phyloP scores from a whole-genome alignment of 2,113 vertebrate genomes.

The Acinonyx jubatus region DNA sequence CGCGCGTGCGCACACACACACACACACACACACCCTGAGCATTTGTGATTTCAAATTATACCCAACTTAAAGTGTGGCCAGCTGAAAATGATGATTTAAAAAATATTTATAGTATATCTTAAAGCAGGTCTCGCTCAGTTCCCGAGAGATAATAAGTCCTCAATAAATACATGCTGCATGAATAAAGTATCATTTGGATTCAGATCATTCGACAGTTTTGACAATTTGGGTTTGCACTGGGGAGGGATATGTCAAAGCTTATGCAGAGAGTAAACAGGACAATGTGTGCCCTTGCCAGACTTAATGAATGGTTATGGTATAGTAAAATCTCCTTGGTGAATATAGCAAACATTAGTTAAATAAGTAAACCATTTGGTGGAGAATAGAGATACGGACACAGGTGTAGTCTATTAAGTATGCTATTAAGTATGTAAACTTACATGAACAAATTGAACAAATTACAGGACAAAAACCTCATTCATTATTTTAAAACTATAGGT shows the following conservation, averaged over 20 bases:
- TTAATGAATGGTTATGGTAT: not conserved
- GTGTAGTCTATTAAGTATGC: not conserved
- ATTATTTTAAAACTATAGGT: not conserved
- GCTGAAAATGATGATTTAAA: conserved; percentile 9
- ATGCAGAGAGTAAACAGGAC: not conserved
- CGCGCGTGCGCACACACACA: not conserved
- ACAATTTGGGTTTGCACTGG: not conserved
- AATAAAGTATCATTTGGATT: not conserved
- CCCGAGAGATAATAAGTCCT: not conserved
- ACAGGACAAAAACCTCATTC: not conserved
- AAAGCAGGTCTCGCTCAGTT: not conserved
- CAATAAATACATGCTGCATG: not conserved
- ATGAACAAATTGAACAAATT: not conserved
- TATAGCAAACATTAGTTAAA: conserved; percentile 24
- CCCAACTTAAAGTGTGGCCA: not conserved
- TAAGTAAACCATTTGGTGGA: not conserved
- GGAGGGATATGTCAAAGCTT: not conserved
- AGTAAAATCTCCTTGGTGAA: not conserved
- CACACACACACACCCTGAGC: not conserved
- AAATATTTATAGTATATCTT: not conserved
- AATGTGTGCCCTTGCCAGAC: not conserved
- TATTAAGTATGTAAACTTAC: not conserved
- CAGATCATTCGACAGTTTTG: not conserved
- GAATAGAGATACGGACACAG: not conserved
- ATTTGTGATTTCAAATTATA: not conserved